These are phyloP conservation scores for Cyprinus carpio DNA, from an alignment of 2,113 vertebrate species.

Conservation along the genomic window DNA sequence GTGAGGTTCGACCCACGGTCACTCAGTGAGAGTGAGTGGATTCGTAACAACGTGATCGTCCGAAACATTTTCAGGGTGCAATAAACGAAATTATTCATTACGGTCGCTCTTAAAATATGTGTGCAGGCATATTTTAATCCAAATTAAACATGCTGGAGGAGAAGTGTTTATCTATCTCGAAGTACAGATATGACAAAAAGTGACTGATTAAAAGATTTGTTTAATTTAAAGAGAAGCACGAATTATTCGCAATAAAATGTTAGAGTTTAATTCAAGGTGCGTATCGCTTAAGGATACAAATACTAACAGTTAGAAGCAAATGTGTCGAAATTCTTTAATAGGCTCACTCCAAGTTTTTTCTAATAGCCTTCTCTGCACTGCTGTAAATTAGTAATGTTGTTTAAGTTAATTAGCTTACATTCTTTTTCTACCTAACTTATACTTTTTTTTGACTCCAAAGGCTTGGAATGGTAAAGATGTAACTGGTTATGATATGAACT, in stretches of 20 bases:
- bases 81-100: background rate
- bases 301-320: no score
- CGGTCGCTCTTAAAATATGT: background rate
- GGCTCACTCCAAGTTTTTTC: background rate
- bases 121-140: background rate
- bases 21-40: background rate
- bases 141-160: background rate
- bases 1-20: conserved; percentile 45
- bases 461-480: background rate
- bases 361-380: background rate
- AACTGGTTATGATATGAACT: background rate
- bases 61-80: background rate
- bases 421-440: background rate
- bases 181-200: background rate
- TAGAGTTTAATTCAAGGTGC: background rate
- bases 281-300: no score
- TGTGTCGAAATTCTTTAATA: background rate
- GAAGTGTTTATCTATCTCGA: no score
- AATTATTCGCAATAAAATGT: background rate
- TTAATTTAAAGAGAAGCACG: background rate
- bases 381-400: background rate
- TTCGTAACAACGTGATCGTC: background rate
- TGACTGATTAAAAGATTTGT: background rate
- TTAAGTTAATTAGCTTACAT: no score
- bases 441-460: background rate